Base-by-base conservation (phyloP, 2,113 vertebrate species). In the Ploceus nigricollis region DNA sequence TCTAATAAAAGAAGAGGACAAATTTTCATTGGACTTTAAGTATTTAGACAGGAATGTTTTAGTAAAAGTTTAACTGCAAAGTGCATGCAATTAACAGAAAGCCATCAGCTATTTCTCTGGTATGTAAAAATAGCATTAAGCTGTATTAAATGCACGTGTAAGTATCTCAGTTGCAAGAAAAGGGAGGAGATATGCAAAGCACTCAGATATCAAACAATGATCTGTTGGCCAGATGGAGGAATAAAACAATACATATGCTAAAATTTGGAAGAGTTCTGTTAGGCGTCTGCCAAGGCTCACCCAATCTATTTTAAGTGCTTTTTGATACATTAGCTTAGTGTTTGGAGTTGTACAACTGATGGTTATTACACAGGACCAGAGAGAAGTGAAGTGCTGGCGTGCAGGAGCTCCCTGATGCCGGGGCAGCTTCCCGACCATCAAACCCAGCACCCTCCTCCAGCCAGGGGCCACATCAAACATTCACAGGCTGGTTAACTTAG, bases 311-410 rank as follows among this genome's bases (percentile, higher is more conserved):
- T 96, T 97, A 98, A 98, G 97, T 97, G 98, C 97, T 98, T 97
- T 98, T 90, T 98, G 97, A 97, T 98, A 98, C 97, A 98, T 98
- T 97, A 98, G 98, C 97, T 98, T 98, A 97, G 97, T 97, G 97
- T 98, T 98, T 96, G 97, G 97, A 97, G 94, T 92, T 73, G 82
- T 92, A 95, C 92, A 48, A 90, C 56, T 42, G 83, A 98, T 96
- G 97, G 97, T 98, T 98, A 98, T 96, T 98, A 97, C 96, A 94
- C 57, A 56, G 97, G 98, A 98, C 98, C 98, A 97, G 96, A 95
- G 97, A 92, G 94, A 97, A 97, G 97, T 33, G 61, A 97, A 97
- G 96, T 63, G 88, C 95, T 97, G 94, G 97, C 77, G 78, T 72
- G 96, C 89, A 27, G 95, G 96, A 95, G 96, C 96, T 96, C 96